A percentile compares a stretch with the other conserved stretches of the same genome.
phyloP scores from a whole-genome alignment of 2,113 vertebrate species.

The Clupea harengus region DNA sequence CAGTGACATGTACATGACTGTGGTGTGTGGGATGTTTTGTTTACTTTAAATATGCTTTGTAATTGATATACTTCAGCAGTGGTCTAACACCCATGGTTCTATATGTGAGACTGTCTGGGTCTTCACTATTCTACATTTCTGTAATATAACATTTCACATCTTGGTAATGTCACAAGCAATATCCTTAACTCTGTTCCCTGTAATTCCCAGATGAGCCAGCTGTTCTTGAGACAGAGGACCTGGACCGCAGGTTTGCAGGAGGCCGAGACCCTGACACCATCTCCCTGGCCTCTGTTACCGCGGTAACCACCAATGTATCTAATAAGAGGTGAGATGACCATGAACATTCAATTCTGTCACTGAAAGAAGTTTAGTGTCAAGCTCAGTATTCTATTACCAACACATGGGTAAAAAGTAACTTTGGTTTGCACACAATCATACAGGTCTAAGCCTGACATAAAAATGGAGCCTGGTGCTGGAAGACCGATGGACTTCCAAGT shows the following conservation, averaged over 20 bases:
- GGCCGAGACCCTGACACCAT: constrained; percentile 83
- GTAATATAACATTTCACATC: background rate
- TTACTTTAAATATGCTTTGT: background rate
- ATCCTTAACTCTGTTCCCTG: background rate
- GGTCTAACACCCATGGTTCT: background rate
- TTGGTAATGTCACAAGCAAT: background rate
- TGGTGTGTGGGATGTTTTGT: background rate
- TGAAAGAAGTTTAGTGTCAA: background rate
- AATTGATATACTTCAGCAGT: background rate
- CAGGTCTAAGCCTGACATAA: constrained; percentile 96
- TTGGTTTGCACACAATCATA: background rate
- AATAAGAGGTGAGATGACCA: constrained; percentile 82
- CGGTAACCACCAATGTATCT: constrained; percentile 94
- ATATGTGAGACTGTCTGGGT: background rate
- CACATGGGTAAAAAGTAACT: background rate
- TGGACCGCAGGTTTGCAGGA: constrained; percentile 74
- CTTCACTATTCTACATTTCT: background rate
- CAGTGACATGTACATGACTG: background rate
- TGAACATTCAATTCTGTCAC: background rate
- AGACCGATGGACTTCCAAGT: constrained; percentile 95
- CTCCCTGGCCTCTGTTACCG: constrained; percentile 93
- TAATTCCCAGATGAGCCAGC: constrained; percentile 83
- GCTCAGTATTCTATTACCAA: background rate
- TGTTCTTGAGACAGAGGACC: constrained; percentile 86
- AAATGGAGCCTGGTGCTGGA: constrained; percentile 93